phyloP scores from a whole-genome alignment of 2,113 vertebrate species.

The Gymnocephalus cernua region DNA sequence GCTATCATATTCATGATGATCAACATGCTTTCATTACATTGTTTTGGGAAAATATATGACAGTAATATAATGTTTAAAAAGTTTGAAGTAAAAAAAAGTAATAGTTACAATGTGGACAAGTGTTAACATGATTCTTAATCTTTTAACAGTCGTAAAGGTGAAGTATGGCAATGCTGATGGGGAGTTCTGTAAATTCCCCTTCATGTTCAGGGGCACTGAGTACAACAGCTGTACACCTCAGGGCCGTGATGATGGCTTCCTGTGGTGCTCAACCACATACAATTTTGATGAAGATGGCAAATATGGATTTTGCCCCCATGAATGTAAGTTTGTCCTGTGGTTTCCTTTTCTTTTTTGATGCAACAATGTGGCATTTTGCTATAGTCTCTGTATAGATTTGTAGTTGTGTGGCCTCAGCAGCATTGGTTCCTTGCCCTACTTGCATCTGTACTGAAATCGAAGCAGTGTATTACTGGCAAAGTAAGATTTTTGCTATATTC shows the following conservation, averaged over 20 bases:
- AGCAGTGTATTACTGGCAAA: constrained; percentile 1
- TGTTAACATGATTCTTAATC: neutral
- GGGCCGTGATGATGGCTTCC: constrained; percentile 94
- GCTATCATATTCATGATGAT: neutral
- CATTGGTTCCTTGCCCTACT: constrained; percentile 9
- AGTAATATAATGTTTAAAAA: neutral
- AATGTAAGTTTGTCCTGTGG: constrained; percentile 86
- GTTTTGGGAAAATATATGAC: neutral
- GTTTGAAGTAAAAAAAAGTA: neutral
- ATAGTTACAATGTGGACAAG: neutral
- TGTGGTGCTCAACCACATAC: constrained; percentile 97
- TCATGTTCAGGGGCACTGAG: constrained; percentile 94
- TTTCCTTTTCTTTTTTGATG: neutral
- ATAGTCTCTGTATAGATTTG: neutral
- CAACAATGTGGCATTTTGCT: neutral
- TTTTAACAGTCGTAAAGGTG: constrained; percentile 91
- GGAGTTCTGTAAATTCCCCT: constrained; percentile 98
- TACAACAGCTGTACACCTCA: constrained; percentile 92
- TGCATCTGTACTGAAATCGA: constrained; percentile 12
- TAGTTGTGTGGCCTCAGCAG: neutral
- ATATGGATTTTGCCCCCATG: constrained; percentile 98
- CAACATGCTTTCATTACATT: neutral
- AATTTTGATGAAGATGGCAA: constrained; percentile 95
- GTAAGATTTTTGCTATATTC: constrained; percentile 33
- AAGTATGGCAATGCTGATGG: constrained; percentile 97